Evolutionary conservation across 2,888 invertebrate species (phyloP), one percentile per base, ranked within the genome.

Genomic region (Dryococelus australis): DNA sequence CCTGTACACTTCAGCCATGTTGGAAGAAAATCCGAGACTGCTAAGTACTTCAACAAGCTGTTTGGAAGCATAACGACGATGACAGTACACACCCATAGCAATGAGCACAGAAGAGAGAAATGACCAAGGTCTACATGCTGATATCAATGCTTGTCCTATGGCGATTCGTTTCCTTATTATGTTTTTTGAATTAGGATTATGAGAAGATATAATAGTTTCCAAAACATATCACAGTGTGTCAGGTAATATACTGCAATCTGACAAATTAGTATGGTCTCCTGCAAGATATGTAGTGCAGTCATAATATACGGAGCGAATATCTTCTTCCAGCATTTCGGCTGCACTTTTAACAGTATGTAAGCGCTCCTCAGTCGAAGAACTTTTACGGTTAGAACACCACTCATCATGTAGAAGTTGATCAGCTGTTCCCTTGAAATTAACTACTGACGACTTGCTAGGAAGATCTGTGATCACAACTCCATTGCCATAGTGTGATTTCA

Each of bases 1-100:
- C 16, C 16, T 65, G 65, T 65, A 16, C 65, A 65, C 65, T 65
- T 65, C 65, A 20, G 65, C 65, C 65, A 65, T 20, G 65, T 65
- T 65, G 65, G 65, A 8, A 65, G 65, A 65, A 65, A 65, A 65
- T 65, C 65, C 65, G 16, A 65, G 13, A 65, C 20, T 65, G 16
- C 65, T 65, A 65, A 65, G 65, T 20, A 65, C 65, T 65, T 65
- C 65, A 65, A 65, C 65, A 65, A 65, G 65, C 65, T 65, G 65
- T 65, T 20, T 65, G 65, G 65, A 65, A 65, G 65, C 65, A 65
- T 65, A 65, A 16, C 65, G 65, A 65, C 65, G 65, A 65, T 65
- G 65, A 20, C 65, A 65, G 16, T 65, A 65, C 65, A 65, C 65
- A 65, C 65, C 65, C 8, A 65, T 65, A 65, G 65, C 65, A 65